A percentile compares a stretch with the other conserved stretches of the same genome.
phyloP scores from a whole-genome alignment of 2,113 vertebrate species.

The Trichechus manatus region DNA sequence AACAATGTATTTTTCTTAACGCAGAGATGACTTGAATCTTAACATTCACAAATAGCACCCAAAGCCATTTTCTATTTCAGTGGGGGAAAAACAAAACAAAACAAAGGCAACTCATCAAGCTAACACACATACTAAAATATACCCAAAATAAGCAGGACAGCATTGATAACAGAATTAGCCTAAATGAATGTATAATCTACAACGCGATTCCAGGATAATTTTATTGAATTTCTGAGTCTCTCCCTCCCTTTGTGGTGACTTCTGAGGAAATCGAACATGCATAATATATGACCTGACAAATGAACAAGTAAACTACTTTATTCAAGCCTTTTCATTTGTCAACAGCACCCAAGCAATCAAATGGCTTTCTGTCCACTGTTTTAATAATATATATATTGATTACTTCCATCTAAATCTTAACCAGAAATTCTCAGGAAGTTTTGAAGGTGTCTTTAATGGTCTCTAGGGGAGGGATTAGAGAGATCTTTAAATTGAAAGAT shows the following conservation, averaged over 20 bases:
- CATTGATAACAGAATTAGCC: constrained; percentile 85
- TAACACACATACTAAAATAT: constrained; percentile 72
- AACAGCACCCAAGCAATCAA: constrained; percentile 80
- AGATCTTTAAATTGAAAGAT: constrained; percentile 80
- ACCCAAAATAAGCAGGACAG: constrained; percentile 77
- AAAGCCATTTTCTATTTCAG: constrained; percentile 68
- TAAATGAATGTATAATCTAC: constrained; percentile 87
- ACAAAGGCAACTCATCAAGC: constrained; percentile 38
- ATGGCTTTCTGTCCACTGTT: constrained; percentile 85
- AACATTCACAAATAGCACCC: constrained; percentile 55
- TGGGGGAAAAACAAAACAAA: constrained; percentile 17
- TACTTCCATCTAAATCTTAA: constrained; percentile 82
- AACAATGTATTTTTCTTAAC: constrained; percentile 40
- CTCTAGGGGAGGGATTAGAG: constrained; percentile 74
- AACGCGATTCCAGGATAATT: constrained; percentile 86
- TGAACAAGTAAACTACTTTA: constrained; percentile 88
- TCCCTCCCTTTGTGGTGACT: constrained; percentile 82
- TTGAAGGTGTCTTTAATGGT: constrained; percentile 79
- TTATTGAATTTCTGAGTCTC: constrained; percentile 86
- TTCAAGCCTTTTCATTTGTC: constrained; percentile 89
- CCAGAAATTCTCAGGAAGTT: constrained; percentile 69
- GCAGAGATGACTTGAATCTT: constrained; percentile 49
- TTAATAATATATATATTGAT: constrained; percentile 89
- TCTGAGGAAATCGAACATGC: constrained; percentile 85
- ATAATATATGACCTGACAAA: constrained; percentile 89